A percentile compares a stretch with the other conserved stretches of the same genome.
These are phyloP conservation scores for Lasioglossum baleicum DNA, from an alignment of 1,140 invertebrate genomes.

Conservation along the genomic window DNA sequence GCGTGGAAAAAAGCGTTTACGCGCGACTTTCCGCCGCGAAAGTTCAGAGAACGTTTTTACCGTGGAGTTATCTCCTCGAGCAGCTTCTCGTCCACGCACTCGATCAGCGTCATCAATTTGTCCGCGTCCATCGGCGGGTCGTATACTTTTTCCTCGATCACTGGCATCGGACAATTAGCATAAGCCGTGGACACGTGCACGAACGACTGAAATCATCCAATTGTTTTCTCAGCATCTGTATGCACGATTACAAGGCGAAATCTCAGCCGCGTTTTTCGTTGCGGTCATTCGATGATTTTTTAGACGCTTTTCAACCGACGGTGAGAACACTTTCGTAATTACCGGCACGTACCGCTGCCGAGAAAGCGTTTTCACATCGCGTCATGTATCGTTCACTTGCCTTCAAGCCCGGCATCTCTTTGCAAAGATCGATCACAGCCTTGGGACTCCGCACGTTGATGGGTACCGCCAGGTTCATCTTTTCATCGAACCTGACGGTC, in stretches of 20 bases:
- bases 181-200: constrained; percentile 85
- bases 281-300: no score
- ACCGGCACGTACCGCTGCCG: not conserved
- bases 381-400: constrained; percentile 67
- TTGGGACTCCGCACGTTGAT: constrained; percentile 86
- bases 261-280: no score
- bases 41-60: constrained; percentile 70
- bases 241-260: no score
- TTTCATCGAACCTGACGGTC: constrained; percentile 86
- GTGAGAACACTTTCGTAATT: no score
- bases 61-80: constrained; percentile 84
- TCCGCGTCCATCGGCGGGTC: constrained; percentile 79
- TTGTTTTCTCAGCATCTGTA: not conserved
- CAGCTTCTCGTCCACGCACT: constrained; percentile 84
- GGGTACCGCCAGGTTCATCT: constrained; percentile 83
- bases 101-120: constrained; percentile 84
- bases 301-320: no score
- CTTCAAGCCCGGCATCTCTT: constrained; percentile 84
- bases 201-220: constrained; percentile 77
- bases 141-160: constrained; percentile 83
- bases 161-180: constrained; percentile 80
- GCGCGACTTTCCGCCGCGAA: not conserved
- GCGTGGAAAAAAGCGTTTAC: not conserved
- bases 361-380: not conserved
- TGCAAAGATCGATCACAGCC: constrained; percentile 83